A percentile compares a stretch with the other conserved stretches of the same genome.
Evolutionary conservation across 37 sponge, comb jelly and placozoan species (phyloP).

Genomic region (Mnemiopsis leidyi): DNA sequence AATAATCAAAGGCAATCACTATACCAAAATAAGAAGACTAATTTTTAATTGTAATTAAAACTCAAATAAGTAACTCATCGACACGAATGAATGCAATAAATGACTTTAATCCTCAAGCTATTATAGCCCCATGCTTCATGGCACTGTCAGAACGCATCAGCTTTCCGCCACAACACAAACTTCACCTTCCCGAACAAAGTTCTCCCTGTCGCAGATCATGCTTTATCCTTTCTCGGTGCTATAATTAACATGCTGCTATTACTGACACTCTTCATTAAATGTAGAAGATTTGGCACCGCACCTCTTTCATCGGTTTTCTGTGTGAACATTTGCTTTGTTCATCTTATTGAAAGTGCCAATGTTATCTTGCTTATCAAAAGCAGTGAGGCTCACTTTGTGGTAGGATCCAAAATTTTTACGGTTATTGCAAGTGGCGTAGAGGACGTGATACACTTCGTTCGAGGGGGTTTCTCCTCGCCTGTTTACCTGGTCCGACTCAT

Average conservation of each 20-base stretch:
- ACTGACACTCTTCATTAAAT: not conserved
- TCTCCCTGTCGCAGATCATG: not conserved
- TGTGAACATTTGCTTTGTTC: not conserved
- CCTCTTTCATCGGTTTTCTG: not conserved
- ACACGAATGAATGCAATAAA: too few relatives aligned
- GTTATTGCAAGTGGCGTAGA: not conserved
- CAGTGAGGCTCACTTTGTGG: not conserved
- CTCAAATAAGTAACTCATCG: too few relatives aligned
- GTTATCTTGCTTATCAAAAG: not conserved
- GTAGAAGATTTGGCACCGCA: not conserved
- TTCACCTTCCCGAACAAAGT: not conserved
- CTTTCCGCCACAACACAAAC: not conserved
- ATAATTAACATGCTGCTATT: not conserved
- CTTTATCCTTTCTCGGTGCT: not conserved
- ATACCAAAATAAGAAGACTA: too few relatives aligned
- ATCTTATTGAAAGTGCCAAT: not conserved
- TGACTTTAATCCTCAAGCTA: too few relatives aligned
- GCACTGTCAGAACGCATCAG: not conserved
- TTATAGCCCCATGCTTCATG: too few relatives aligned
- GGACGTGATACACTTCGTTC: not conserved
- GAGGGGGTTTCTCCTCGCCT: not conserved
- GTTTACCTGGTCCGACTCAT: not conserved
- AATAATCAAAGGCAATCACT: too few relatives aligned
- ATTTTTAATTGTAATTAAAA: too few relatives aligned
- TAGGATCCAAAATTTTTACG: too few relatives aligned